Percentiles rank a stretch among this genome's conserved stretches.
Conservation (phyloP, 2,113 vertebrate genomes). For the Notothenia rossii region DNA sequence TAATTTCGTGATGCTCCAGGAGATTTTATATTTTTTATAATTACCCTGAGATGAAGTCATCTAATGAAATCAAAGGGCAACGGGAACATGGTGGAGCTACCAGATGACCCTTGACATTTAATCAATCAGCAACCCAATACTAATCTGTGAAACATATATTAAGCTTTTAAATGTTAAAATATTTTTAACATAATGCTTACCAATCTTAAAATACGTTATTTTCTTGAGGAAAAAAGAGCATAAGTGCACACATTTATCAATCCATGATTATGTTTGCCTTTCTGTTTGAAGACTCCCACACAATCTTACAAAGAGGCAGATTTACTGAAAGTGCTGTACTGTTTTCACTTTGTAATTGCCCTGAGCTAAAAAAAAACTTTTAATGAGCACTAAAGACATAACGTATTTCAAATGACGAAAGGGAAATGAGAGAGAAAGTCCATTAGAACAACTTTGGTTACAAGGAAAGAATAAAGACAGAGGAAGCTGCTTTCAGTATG, state of each 20-base stretch:
- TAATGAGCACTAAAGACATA: constrained; percentile 48
- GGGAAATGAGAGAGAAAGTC: constrained; percentile 20
- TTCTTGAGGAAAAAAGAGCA: not conserved
- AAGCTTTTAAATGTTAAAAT: not conserved
- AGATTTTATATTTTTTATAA: constrained; percentile 30
- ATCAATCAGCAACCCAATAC: not conserved
- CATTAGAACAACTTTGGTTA: constrained; percentile 41
- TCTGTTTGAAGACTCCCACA: constrained; percentile 4
- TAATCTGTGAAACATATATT: not conserved
- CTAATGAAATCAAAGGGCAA: constrained; percentile 18
- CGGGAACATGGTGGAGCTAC: not conserved
- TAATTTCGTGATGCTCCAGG: not conserved
- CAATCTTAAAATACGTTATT: not conserved
- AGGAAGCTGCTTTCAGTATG: constrained; percentile 18
- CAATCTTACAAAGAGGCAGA: constrained; percentile 11
- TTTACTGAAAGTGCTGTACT: constrained; percentile 30
- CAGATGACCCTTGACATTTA: not conserved
- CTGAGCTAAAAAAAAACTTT: constrained; percentile 32
- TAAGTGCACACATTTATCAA: not conserved
- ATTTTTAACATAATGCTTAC: constrained; percentile 24
- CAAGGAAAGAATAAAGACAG: constrained; percentile 28
- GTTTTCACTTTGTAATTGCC: constrained; percentile 48
- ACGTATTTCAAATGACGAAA: constrained; percentile 45
- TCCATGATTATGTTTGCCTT: not conserved
- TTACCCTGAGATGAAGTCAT: constrained; percentile 18